These are phyloP conservation scores for Anguilla japonica DNA, from an alignment of 2,113 vertebrate species.

Conservation along the genomic window DNA sequence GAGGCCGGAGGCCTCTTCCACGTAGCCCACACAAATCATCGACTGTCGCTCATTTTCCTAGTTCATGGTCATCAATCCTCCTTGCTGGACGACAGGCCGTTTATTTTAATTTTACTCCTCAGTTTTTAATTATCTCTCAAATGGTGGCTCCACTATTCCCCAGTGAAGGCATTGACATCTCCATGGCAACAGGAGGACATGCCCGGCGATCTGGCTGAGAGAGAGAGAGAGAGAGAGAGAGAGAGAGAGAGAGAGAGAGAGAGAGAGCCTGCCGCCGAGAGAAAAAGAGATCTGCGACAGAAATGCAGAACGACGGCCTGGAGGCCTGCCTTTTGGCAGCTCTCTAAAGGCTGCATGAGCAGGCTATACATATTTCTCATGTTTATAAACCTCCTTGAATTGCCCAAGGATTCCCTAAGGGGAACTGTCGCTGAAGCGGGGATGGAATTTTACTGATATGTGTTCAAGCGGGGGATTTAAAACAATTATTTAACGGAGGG, in stretches of 20 bases:
- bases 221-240: slow-evolving; percentile 6
- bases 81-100: neutral
- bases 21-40: neutral
- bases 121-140: slow-evolving; percentile 45
- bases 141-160: slow-evolving; percentile 33
- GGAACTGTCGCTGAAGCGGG: neutral
- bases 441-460: neutral
- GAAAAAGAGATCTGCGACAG: neutral
- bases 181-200: slow-evolving; percentile 60
- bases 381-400: neutral
- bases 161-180: slow-evolving; percentile 55
- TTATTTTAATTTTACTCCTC: slow-evolving; percentile 10
- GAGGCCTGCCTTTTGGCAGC: neutral
- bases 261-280: neutral
- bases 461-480: neutral
- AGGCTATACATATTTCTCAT: neutral
- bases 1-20: neutral
- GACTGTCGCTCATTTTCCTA: neutral
- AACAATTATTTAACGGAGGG: neutral
- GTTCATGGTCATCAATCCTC: neutral
- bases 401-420: neutral
- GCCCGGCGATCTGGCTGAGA: slow-evolving; percentile 20
- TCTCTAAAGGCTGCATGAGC: neutral
- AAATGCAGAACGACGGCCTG: neutral
- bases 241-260: slow-evolving; percentile 17